Conservation (phyloP, 2,113 vertebrate genomes). For the Columbina picui region DNA sequence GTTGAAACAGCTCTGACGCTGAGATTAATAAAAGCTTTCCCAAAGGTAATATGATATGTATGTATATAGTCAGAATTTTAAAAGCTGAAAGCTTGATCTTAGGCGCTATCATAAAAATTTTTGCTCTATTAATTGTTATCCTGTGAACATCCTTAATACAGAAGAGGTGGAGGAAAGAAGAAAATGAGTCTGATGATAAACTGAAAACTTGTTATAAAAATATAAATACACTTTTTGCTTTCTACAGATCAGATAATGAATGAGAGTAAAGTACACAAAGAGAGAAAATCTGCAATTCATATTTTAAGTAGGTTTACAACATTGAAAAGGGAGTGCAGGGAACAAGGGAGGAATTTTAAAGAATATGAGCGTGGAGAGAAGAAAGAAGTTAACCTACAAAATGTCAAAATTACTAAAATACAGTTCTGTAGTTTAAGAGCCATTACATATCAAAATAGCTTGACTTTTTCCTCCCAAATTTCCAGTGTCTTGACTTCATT, state of each 20-base stretch:
- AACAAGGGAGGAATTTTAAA: background rate
- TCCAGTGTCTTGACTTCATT: background rate
- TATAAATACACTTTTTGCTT: background rate
- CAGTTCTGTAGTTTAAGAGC: background rate
- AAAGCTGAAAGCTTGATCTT: slow-evolving; percentile 57
- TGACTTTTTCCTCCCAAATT: background rate
- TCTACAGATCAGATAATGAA: background rate
- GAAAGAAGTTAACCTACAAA: background rate
- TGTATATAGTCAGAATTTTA: slow-evolving; percentile 61
- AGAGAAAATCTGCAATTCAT: background rate
- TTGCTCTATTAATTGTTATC: slow-evolving; percentile 61
- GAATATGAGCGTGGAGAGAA: background rate
- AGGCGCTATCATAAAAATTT: slow-evolving; percentile 19
- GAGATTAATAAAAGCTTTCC: slow-evolving; percentile 76
- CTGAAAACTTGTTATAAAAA: slow-evolving; percentile 41
- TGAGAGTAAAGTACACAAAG: background rate
- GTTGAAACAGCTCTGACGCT: slow-evolving; percentile 75
- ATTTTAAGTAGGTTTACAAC: background rate
- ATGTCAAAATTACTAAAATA: background rate
- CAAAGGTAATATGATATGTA: slow-evolving; percentile 66
- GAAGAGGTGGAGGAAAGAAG: background rate
- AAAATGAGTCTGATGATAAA: slow-evolving; percentile 22
- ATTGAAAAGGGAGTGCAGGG: background rate
- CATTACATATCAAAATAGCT: background rate
- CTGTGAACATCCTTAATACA: background rate